Evolutionary conservation across 2,888 invertebrate species (phyloP), one percentile per base, ranked within the genome.

Genomic region (Synanthedon formicaeformis): DNA sequence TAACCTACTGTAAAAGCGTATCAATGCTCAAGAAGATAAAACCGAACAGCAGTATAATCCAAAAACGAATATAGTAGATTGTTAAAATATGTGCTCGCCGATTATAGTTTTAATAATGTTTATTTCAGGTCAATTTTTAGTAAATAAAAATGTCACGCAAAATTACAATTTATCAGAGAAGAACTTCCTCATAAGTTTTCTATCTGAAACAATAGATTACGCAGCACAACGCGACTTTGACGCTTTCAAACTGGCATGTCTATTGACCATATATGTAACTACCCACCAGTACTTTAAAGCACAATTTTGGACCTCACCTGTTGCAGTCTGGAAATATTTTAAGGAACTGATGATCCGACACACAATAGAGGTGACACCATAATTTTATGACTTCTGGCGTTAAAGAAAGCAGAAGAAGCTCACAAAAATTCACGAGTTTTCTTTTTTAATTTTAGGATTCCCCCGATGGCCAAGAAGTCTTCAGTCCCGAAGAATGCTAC

Each of bases 331-430:
- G 86, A 52, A 52, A 10, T 84, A 78, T 56, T 87, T 86, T 59
- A 78, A 77, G 59, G 82, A 84, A 57, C 50, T 75, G 1, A 72
- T 87, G 75, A 78, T 83, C 55, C 64, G 79, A 12, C 85, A 84
- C 60, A 78, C 83, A 3, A 73, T 85, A 55, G 76, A 82, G 75
- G 86, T 83, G 34, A 34, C 2, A 34, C 6, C 34, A 34, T 2
- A 34, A 34, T 34, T 34, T 8, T 8, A 34, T 34, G 34, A 34
- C 34, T 34, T 34, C 34, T 34, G 1, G 8, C 2, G 10, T 34
- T 10, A 3, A 8, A 34, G 8, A 34, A 34, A 34, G 2, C 10
- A 0, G 2, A 34, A 27, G 3, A 8, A 27, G 10, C 2, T 34
- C 8, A 10, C 10, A 3, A 34, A 5, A 6, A 23, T 23, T 23